Percentiles rank a stretch among this genome's conserved stretches.
phyloP scores from a whole-genome alignment of 2,888 invertebrate genomes.

The Lithophane socia region DNA sequence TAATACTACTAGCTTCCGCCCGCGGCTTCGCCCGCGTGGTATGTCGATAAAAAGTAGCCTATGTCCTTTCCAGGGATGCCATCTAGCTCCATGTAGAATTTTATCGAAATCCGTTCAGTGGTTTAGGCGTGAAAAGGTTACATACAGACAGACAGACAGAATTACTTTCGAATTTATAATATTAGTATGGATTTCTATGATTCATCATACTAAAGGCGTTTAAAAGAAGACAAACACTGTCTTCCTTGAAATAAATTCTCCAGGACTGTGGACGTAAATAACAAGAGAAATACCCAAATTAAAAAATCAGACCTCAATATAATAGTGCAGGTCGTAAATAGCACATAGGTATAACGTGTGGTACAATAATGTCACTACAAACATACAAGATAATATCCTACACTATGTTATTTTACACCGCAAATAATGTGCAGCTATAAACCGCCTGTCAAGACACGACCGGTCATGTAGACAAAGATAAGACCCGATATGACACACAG shows the following conservation, averaged over 20 bases:
- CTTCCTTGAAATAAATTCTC: not conserved
- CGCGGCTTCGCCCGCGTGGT: too few relatives aligned
- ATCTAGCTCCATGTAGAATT: too few relatives aligned
- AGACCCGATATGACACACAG: constrained; percentile 62
- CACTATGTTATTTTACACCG: constrained; percentile 34
- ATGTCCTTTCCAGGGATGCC: too few relatives aligned
- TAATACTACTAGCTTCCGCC: too few relatives aligned
- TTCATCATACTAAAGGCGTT: not conserved
- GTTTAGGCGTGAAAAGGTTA: too few relatives aligned
- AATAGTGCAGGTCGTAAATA: not conserved
- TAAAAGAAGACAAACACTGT: not conserved
- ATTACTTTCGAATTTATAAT: too few relatives aligned
- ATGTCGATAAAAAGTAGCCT: too few relatives aligned
- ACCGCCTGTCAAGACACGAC: constrained; percentile 68
- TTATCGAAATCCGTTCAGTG: too few relatives aligned
- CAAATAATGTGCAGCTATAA: constrained; percentile 62
- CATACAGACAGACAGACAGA: too few relatives aligned
- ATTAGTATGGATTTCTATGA: too few relatives aligned
- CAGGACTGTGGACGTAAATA: not conserved
- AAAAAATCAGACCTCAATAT: not conserved
- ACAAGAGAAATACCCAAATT: not conserved
- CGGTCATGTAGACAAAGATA: constrained; percentile 83
- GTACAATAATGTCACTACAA: constrained; percentile 23
- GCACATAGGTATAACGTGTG: not conserved
- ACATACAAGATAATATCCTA: constrained; percentile 36